Percentiles rank a stretch among this genome's conserved stretches.
Evolutionary conservation across 2,113 vertebrate species (phyloP).

Genomic region (Alethe castanea): DNA sequence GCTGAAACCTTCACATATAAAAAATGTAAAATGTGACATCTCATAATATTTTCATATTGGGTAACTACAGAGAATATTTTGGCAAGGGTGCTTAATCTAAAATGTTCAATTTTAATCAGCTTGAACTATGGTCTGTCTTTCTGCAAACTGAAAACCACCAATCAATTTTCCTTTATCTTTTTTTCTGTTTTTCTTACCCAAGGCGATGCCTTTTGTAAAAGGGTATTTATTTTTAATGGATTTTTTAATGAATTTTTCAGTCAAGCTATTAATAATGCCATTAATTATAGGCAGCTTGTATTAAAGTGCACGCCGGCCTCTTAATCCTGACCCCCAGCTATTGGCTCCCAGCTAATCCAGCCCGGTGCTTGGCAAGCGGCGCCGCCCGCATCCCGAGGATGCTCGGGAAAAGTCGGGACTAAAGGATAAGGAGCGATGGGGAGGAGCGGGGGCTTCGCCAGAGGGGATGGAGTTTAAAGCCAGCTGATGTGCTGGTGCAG

Average conservation of each 20-base stretch:
- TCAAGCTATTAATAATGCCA: conserved; percentile 99
- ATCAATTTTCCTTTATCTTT: conserved; percentile 89
- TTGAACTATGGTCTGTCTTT: conserved; percentile 90
- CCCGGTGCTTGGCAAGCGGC: conserved; percentile 82
- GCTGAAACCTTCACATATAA: conserved; percentile 17
- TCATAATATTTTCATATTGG: conserved; percentile 78
- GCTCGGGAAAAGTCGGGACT: conserved; percentile 63
- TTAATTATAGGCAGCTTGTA: conserved; percentile 98
- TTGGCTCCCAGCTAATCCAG: conserved; percentile 97
- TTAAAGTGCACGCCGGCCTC: conserved; percentile 91
- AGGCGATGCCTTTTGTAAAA: conserved; percentile 99
- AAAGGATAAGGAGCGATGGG: conserved; percentile 68
- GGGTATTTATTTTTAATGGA: conserved; percentile 99
- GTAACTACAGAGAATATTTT: conserved; percentile 85
- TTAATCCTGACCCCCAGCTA: conserved; percentile 99
- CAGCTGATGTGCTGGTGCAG: conserved; percentile 83
- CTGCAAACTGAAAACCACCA: conserved; percentile 91
- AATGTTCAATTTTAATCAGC: conserved; percentile 87
- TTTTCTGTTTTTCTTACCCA: conserved; percentile 87
- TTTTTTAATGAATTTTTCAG: conserved; percentile 99
- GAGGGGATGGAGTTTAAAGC: conserved; percentile 87
- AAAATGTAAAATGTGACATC: conserved; percentile 69
- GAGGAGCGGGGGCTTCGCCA: conserved; percentile 71
- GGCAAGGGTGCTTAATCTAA: conserved; percentile 84
- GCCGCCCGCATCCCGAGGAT: conserved; percentile 79